These are phyloP conservation scores for Pelobates cultripes DNA, from an alignment of 2,797 vertebrate species.

Conservation along the genomic window DNA sequence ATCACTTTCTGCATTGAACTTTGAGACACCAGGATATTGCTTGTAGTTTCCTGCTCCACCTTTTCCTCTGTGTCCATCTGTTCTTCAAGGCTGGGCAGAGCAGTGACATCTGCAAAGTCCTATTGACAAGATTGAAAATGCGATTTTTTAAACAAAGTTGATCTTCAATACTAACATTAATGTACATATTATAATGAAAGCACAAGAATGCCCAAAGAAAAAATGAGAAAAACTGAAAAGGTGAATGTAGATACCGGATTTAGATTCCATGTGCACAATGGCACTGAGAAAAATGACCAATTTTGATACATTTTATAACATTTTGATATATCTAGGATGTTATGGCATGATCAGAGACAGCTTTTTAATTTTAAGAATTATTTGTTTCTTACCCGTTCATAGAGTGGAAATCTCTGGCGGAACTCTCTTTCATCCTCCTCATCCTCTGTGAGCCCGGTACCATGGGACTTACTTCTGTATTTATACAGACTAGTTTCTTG, in stretches of 20 bases:
- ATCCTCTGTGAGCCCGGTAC: constrained; percentile 78
- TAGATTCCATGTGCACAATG: too few species aligned
- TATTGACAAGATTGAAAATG: constrained; percentile 58
- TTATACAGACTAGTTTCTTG: constrained; percentile 84
- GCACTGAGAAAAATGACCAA: too few species aligned
- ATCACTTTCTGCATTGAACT: constrained; percentile 80
- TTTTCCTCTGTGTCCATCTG: constrained; percentile 68
- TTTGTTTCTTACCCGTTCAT: constrained; percentile 79
- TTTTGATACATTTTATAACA: too few species aligned
- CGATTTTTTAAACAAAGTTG: too few species aligned
- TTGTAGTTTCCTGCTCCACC: constrained; percentile 58
- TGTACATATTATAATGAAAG: too few species aligned
- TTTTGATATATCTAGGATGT: too few species aligned
- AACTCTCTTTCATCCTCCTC: constrained; percentile 92
- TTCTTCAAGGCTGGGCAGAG: constrained; percentile 81
- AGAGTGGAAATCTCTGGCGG: constrained; percentile 83
- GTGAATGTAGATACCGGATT: too few species aligned
- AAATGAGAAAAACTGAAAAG: too few species aligned
- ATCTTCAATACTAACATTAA: too few species aligned
- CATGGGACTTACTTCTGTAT: constrained; percentile 76
- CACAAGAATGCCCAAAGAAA: too few species aligned
- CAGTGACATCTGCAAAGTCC: constrained; percentile 91
- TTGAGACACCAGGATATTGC: constrained; percentile 70
- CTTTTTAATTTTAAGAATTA: too few species aligned
- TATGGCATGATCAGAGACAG: too few species aligned